These are phyloP conservation scores for Byasa hedistus DNA, from an alignment of 2,888 invertebrate genomes.

Conservation along the genomic window DNA sequence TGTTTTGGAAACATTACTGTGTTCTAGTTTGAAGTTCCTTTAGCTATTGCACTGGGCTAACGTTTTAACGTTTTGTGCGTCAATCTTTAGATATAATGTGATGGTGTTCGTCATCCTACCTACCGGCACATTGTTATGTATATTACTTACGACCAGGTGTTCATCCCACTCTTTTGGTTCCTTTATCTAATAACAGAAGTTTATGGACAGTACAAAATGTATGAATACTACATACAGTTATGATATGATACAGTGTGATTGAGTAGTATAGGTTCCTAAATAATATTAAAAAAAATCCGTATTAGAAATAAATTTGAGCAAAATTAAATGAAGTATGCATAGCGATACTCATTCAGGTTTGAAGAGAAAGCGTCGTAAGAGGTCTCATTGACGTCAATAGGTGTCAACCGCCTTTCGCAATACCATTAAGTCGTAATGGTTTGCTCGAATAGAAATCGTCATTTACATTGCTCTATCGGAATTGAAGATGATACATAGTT, in stretches of 20 bases:
- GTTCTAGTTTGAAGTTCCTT: too few relatives aligned
- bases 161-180: too few relatives aligned
- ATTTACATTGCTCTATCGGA: background rate
- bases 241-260: background rate
- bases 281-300: background rate
- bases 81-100: too few relatives aligned
- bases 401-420: conserved; percentile 47
- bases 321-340: background rate
- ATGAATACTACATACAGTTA: background rate
- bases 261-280: background rate
- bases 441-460: conserved; percentile 36
- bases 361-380: background rate
- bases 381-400: conserved; percentile 62
- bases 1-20: too few relatives aligned
- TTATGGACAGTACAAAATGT: too few relatives aligned
- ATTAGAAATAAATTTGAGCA: background rate
- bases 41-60: too few relatives aligned
- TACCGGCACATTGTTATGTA: too few relatives aligned
- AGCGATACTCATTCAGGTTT: background rate
- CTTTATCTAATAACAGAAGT: too few relatives aligned
- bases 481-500: conserved; percentile 13
- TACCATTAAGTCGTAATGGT: conserved; percentile 36
- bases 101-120: too few relatives aligned
- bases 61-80: too few relatives aligned
- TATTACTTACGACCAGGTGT: too few relatives aligned